Evolutionary conservation across 2,797 vertebrate genomes (phyloP).

Genomic region (Rhinoraja longicauda): DNA sequence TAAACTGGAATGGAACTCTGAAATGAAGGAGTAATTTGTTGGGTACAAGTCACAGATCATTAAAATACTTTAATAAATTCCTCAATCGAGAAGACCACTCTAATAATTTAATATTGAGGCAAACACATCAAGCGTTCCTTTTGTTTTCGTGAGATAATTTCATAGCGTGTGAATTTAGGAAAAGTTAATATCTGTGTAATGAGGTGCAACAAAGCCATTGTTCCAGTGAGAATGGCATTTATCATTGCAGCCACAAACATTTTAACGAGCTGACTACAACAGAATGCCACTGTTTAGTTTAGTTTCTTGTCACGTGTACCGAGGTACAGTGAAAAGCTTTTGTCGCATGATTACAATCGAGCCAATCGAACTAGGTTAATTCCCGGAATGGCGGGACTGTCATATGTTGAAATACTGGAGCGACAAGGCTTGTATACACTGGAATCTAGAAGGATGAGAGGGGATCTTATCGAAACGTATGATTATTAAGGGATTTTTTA

Average conservation of each 20-base stretch:
- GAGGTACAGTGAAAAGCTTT: no score
- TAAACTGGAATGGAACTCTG: no score
- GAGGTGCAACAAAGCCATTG: not conserved
- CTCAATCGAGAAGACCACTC: not conserved
- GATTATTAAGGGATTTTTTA: no score
- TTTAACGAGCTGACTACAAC: not conserved
- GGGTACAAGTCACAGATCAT: not conserved
- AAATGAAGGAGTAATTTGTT: not conserved
- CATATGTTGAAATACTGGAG: no score
- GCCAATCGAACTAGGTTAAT: no score
- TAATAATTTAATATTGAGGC: not conserved
- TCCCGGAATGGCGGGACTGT: no score
- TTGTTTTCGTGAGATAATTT: not conserved
- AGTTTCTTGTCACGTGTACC: no score
- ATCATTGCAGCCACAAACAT: not conserved
- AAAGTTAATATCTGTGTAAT: not conserved
- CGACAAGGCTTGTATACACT: no score
- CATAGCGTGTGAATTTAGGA: not conserved
- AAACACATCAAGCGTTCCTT: not conserved
- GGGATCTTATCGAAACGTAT: no score
- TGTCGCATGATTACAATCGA: no score
- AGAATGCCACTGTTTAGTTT: not conserved
- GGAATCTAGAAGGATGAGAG: no score
- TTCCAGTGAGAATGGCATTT: not conserved
- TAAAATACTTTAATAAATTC: not conserved